A percentile compares a stretch with the other conserved stretches of the same genome.
These are phyloP conservation scores for Cottus gobio DNA, from an alignment of 2,113 vertebrate species.

Conservation along the genomic window DNA sequence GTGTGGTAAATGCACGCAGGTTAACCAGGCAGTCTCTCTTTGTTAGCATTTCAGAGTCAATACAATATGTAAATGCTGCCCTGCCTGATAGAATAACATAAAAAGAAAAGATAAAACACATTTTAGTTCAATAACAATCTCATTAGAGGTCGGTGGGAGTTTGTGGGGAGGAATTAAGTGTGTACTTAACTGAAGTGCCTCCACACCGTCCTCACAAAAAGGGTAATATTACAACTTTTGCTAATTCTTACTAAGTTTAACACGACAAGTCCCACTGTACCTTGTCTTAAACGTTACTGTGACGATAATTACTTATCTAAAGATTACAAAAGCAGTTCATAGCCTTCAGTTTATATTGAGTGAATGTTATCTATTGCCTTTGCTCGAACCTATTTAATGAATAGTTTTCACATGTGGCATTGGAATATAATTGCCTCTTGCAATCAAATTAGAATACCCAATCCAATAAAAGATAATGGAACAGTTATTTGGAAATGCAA, in stretches of 20 bases:
- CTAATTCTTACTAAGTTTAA: not conserved
- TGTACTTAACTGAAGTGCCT: slow-evolving; percentile 21
- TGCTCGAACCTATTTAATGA: not conserved
- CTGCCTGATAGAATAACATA: not conserved
- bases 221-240: not conserved
- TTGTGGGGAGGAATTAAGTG: slow-evolving; percentile 19
- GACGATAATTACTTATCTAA: not conserved
- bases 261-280: not conserved
- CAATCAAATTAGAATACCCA: not conserved
- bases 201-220: not conserved
- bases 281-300: not conserved
- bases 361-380: not conserved
- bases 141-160: not conserved
- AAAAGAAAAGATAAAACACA: not conserved
- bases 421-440: not conserved
- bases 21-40: not conserved
- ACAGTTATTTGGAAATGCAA: slow-evolving; percentile 9
- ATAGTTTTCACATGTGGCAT: not conserved
- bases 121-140: slow-evolving; percentile 13
- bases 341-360: not conserved
- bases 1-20: not conserved
- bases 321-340: not conserved
- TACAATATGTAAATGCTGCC: slow-evolving; percentile 13
- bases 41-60: not conserved
- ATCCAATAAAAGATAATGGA: slow-evolving; percentile 16